Conservation (phyloP, 2,888 invertebrate genomes). For the Dynastes grantii region DNA sequence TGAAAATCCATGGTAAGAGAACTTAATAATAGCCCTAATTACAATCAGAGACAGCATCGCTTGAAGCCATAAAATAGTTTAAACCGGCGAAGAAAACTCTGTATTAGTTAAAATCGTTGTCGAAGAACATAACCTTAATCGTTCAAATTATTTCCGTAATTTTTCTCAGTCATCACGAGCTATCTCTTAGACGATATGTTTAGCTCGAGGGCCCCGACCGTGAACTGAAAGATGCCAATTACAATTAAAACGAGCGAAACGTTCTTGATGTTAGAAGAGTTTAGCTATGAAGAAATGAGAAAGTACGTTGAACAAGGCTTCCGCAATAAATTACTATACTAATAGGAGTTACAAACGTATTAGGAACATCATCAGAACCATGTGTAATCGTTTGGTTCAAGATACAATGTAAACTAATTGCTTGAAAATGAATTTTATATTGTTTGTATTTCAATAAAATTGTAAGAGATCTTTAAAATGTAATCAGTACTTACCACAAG, state of each 20-base stretch:
- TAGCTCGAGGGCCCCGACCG: background rate
- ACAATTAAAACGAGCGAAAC: slow-evolving; percentile 3
- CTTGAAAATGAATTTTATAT: too few species aligned
- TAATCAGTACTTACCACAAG: too few species aligned
- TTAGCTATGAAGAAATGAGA: background rate
- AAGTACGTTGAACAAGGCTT: background rate
- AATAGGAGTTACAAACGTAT: too few species aligned
- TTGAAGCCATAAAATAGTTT: slow-evolving; percentile 16
- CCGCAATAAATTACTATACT: background rate
- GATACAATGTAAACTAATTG: too few species aligned
- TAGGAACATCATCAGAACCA: too few species aligned
- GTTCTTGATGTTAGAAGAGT: too few species aligned
- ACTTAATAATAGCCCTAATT: background rate
- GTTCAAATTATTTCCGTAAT: slow-evolving; percentile 20
- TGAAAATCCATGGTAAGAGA: too few species aligned
- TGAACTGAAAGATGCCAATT: slow-evolving; percentile 10
- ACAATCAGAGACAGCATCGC: slow-evolving; percentile 3
- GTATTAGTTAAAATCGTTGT: too few species aligned
- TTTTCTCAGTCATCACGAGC: slow-evolving; percentile 1
- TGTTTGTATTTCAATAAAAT: too few species aligned
- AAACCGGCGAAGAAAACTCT: background rate
- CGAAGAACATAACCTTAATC: slow-evolving; percentile 15
- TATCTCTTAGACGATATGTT: background rate
- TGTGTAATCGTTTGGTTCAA: too few species aligned
- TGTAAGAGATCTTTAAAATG: too few species aligned